Conservation (phyloP, 2,888 invertebrate species). For the Hartigia nigra region DNA sequence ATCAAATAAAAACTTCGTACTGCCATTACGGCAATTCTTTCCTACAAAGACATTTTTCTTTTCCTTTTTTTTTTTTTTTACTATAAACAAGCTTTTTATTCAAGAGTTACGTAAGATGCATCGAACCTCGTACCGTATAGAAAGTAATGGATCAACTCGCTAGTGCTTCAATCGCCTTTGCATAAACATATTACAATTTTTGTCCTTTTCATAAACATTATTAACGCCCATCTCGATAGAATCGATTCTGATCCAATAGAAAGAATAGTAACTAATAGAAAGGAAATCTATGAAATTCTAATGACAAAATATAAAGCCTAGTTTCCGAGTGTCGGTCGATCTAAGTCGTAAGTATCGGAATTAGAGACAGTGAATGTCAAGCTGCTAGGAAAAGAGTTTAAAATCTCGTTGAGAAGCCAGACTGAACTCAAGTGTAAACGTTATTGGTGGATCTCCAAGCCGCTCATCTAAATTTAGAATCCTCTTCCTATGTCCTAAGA, state of each 20-base stretch:
- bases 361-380: not conserved
- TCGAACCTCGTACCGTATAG: not conserved
- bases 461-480: slow-evolving; percentile 60
- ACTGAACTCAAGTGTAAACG: slow-evolving; percentile 28
- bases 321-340: not conserved
- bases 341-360: not conserved
- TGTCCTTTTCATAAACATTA: not conserved
- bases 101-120: not conserved
- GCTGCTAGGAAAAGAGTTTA: slow-evolving; percentile 10
- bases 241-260: not conserved
- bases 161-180: not conserved
- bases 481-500: slow-evolving; percentile 52
- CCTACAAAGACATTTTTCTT: not conserved
- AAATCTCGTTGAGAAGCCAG: slow-evolving; percentile 20
- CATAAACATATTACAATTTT: not conserved
- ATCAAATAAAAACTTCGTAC: not conserved
- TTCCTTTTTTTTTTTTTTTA: not conserved
- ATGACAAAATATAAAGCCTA: not conserved
- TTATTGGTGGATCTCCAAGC: slow-evolving; percentile 59
- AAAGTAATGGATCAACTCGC: not conserved
- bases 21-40: not conserved
- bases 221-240: not conserved
- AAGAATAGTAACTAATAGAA: not conserved
- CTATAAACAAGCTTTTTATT: not conserved
- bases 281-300: not conserved